phyloP scores from a whole-genome alignment of 1,140 invertebrate genomes.

The Aphidius gifuensis region DNA sequence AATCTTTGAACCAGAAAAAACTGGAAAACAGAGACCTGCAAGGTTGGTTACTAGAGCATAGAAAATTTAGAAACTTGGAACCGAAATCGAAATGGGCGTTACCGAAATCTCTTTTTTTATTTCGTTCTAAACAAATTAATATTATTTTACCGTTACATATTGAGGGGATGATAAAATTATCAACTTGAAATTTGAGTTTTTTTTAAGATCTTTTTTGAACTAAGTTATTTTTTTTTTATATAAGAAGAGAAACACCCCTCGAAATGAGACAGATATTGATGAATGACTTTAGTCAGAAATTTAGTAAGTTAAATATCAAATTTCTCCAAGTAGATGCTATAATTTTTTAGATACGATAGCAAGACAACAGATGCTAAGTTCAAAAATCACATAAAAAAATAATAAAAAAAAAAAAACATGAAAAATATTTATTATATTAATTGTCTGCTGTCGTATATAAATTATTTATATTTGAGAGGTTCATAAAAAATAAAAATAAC shows the following conservation, averaged over 20 bases:
- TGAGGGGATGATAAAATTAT: no score
- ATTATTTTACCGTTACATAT: no score
- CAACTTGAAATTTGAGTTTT: no score
- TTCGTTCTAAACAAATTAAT: no score
- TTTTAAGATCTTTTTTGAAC: background rate
- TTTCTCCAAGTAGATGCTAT: constrained; percentile 11
- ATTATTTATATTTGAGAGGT: no score
- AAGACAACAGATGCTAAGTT: constrained; percentile 9
- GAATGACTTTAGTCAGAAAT: constrained; percentile 12
- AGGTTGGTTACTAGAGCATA: no score
- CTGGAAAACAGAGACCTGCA: no score
- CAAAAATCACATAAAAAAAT: background rate
- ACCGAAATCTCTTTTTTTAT: no score
- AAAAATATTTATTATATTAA: background rate
- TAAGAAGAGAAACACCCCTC: background rate
- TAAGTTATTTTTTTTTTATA: constrained; percentile 5
- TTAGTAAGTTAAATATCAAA: constrained; percentile 13
- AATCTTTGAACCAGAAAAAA: background rate
- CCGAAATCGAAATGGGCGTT: no score
- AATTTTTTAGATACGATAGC: constrained; percentile 8
- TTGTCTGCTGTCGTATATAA: no score
- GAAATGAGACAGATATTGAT: constrained; percentile 12
- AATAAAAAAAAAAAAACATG: background rate
- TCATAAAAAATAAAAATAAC: background rate
- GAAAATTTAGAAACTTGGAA: no score